Conservation (phyloP, 1,140 invertebrate species). For the Panagrolaimus sp. region DNA sequence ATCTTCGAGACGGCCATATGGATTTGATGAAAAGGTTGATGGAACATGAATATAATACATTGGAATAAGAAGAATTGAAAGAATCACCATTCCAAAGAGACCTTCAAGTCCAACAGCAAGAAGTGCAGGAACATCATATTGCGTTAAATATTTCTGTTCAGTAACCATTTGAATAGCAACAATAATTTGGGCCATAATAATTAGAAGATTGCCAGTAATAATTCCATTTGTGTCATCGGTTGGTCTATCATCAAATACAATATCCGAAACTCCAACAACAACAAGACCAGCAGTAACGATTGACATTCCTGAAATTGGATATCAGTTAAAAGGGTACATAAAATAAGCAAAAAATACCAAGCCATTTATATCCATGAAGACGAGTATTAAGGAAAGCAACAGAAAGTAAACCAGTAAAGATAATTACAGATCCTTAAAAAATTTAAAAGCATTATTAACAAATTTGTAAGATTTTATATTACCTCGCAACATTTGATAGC, state of each 20-base stretch:
- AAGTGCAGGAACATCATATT: conserved; percentile 74
- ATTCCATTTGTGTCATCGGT: conserved; percentile 70
- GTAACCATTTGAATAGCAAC: conserved; percentile 86
- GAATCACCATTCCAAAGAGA: conserved; percentile 56
- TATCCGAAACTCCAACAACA: conserved; percentile 77
- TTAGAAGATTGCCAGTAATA: conserved; percentile 73
- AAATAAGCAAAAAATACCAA: too few relatives aligned
- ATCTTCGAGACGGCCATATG: conserved; percentile 43
- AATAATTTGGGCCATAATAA: conserved; percentile 77
- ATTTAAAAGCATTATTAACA: neutral
- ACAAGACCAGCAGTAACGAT: conserved; percentile 74
- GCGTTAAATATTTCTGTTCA: conserved; percentile 81
- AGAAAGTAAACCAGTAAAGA: conserved; percentile 85
- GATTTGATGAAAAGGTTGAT: conserved; percentile 41
- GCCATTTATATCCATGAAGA: conserved; percentile 70
- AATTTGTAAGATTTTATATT: conserved; percentile 17
- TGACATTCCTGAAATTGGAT: conserved; percentile 63
- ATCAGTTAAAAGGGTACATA: too few relatives aligned
- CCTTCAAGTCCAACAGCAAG: conserved; percentile 86
- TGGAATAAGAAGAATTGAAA: conserved; percentile 39
- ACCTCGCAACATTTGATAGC: conserved; percentile 93
- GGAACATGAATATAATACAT: conserved; percentile 52
- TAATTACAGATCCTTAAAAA: conserved; percentile 74
- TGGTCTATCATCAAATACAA: conserved; percentile 63
- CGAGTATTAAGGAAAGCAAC: conserved; percentile 75